phyloP scores from a whole-genome alignment of 2,113 vertebrate genomes.

The Peromyscus polionotus region DNA sequence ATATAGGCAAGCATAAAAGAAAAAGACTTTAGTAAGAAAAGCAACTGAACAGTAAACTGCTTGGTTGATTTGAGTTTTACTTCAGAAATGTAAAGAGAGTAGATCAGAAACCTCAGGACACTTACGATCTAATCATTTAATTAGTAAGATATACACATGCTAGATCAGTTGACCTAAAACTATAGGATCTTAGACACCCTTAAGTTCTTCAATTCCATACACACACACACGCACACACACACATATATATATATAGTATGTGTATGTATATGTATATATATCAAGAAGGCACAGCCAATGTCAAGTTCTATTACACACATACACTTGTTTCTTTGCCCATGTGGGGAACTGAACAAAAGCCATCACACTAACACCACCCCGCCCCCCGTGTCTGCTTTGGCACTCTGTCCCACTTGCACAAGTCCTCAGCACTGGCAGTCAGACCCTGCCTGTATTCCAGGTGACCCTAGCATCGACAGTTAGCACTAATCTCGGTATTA shows the following conservation, averaged over 20 bases:
- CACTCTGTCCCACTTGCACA: not conserved
- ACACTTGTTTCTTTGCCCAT: not conserved
- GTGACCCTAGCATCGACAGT: not conserved
- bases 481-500: not conserved
- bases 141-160: not conserved
- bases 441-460: not conserved
- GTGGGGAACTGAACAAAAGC: not conserved
- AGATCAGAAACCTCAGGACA: slow-evolving; percentile 1
- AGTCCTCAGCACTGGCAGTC: not conserved
- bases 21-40: slow-evolving; percentile 44
- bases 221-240: too few relatives aligned
- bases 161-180: slow-evolving; percentile 34
- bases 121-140: not conserved
- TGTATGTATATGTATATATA: too few relatives aligned
- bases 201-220: not conserved
- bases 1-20: not conserved
- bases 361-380: not conserved
- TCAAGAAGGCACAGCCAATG: not conserved
- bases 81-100: slow-evolving; percentile 49
- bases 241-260: too few relatives aligned
- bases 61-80: not conserved
- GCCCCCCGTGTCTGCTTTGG: not conserved
- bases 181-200: not conserved
- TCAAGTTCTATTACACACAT: not conserved
- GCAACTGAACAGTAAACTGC: not conserved